Evolutionary conservation across 2,113 vertebrate genomes (phyloP), one percentile per base, ranked within the genome.

Genomic region (Regulus satrapa): DNA sequence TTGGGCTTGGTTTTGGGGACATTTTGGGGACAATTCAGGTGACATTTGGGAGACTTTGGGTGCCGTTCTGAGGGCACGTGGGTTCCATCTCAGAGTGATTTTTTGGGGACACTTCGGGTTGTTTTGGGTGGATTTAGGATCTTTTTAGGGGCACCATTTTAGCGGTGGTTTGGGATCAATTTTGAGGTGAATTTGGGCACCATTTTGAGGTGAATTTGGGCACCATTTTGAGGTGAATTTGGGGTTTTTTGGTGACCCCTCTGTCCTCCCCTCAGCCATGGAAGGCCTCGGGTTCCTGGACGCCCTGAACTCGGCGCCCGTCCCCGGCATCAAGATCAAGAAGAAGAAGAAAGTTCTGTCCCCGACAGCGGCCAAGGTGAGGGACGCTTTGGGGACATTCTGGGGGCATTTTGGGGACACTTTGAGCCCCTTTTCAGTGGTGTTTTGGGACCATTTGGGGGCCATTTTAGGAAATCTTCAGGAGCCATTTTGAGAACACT

Each of bases 261-360:
- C 21, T 32, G 16, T 8, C 5, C 62, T 46, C 69, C 52, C 56
- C 83, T 8, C 95, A 99, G 99, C 99, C 1, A 99, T 99, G 98
- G 99, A 99, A 88, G 98, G 98, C 23, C 98, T 99, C 8, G 99
- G 99, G 24, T 99, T 99, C 96, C 96, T 99, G 40, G 99, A 99
- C 25, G 99, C 99, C 11, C 98, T 99, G 61, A 99, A 99, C 93
- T 99, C 99, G 1, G 99, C 99, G 14, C 99, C 99, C 9, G 98
- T 99, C 34, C 98, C 99, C 2, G 99, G 99, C 36, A 98, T 99
- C 94, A 99, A 99, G 95, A 99, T 99, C 94, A 99, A 99, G 92
- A 99, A 99, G 97, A 99, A 99, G 96, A 99, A 99, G 81, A 99
- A 99, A 68, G 99, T 98, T 6, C 94, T 98, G 28, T 99, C 99